A percentile compares a stretch with the other conserved stretches of the same genome.
phyloP scores from a whole-genome alignment of 2,113 vertebrate species.

The Caretta caretta region DNA sequence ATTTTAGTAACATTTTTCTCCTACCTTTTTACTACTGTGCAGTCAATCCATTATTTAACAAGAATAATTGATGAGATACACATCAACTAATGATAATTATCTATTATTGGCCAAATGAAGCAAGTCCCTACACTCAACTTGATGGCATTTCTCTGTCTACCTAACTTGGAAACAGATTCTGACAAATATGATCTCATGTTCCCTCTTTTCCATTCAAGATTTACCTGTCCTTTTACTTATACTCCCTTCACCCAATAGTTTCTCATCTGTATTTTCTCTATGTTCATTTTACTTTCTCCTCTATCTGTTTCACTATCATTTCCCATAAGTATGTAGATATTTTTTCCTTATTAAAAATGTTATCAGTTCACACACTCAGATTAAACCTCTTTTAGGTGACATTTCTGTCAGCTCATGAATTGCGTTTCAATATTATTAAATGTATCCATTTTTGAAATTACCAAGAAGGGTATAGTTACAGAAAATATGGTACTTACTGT shows the following conservation, averaged over 20 bases:
- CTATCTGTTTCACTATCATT: not conserved
- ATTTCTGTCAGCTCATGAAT: rapidly evolving
- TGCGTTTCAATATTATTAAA: not conserved
- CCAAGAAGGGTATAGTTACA: not conserved
- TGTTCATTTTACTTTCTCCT: not conserved
- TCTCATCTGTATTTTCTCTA: not conserved
- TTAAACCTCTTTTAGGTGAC: not conserved
- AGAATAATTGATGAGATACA: not conserved
- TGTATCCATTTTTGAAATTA: not conserved
- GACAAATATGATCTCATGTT: not conserved
- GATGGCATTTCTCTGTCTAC: not conserved
- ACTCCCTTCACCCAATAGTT: not conserved
- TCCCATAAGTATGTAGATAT: not conserved
- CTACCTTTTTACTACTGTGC: not conserved
- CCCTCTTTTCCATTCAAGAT: not conserved
- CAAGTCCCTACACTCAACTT: not conserved
- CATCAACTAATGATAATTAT: not conserved
- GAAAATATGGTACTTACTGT: not conserved
- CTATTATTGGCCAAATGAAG: not conserved
- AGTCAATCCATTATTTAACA: not conserved
- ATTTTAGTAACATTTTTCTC: not conserved
- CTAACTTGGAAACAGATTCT: not conserved
- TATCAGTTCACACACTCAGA: not conserved
- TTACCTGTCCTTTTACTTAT: not conserved
- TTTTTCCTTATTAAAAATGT: not conserved